Base-by-base conservation (phyloP, 2,113 vertebrate genomes). In the Megaptera novaeangliae region DNA sequence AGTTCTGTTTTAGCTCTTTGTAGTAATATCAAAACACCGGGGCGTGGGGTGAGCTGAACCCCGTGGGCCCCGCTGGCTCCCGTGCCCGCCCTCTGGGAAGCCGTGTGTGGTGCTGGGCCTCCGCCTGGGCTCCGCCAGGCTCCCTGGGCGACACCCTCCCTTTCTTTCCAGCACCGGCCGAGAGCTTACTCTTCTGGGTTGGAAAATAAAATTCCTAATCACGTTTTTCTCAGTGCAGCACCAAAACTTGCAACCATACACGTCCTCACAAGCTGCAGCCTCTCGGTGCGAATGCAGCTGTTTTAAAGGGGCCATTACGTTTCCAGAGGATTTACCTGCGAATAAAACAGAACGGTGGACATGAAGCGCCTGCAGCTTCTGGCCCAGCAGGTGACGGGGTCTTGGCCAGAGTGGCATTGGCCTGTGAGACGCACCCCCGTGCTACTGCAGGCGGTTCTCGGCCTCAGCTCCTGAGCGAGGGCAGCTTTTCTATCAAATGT, bases 151-250 rank as follows among this genome's bases (percentile, higher is more conserved):
- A 8, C 2, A 6, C 86, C n/a, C 18, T 34, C 25, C 55, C 75
- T 59, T 25, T 64, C 66, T 55, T 9, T 49, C 44, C 34, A 87
- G 39, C 11, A 52, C 44, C 88, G 72, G 0, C 63, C 46, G 64
- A 87, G 78, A 83, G 90, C 82, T 78, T 44, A 78, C 46, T 84
- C 55, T 80, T 83, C 34, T 9, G 36, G 15, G 41, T 27, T 55
- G 81, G 85, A 77, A 78, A 97, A 77, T 92, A 75, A 95, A 97
- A 72, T 84, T 63, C 75, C 41, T 75, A 17, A 41, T 39, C 1
- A 17, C 15, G 20, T 68, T 80, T 81, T 88, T 31, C 64, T 61
- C 25, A 39, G 29, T 52, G 27, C 13, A 49, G n/a, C 80, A 21
- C 64, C n/a, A 84, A 72, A 83, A 66, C 41, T 86, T 88, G 23